Evolutionary conservation across 2,888 invertebrate species (phyloP).

Genomic region (Physocephala rufipes): DNA sequence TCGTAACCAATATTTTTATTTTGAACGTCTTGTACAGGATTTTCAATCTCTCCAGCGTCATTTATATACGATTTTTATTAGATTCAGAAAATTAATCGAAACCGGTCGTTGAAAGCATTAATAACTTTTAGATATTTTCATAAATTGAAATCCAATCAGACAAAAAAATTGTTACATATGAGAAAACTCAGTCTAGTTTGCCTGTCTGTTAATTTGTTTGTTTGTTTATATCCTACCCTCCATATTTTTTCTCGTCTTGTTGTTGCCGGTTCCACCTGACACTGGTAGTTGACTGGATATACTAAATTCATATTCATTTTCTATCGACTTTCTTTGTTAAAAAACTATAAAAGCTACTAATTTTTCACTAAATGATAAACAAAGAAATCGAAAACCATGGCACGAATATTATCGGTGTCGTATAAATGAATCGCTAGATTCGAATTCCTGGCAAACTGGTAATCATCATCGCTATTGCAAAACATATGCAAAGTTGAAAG

Average conservation of each 20-base stretch:
- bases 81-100: background rate
- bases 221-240: background rate
- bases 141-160: background rate
- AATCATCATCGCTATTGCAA: background rate
- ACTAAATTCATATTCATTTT: conserved; percentile 8
- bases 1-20: too few species aligned
- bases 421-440: conserved; percentile 25
- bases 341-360: background rate
- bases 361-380: conserved; percentile 4
- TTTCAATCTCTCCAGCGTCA: background rate
- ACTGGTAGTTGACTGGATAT: background rate
- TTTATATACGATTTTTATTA: background rate
- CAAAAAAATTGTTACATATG: background rate
- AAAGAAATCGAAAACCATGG: conserved; percentile 27
- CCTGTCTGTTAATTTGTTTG: too few species aligned
- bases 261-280: too few species aligned
- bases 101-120: background rate
- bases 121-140: background rate
- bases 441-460: background rate
- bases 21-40: background rate
- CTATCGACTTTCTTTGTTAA: conserved; percentile 18
- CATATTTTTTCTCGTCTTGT: too few species aligned
- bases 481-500: background rate
- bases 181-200: background rate
- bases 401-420: conserved; percentile 9